These are phyloP conservation scores for Limosa lapponica DNA, from an alignment of 2,797 vertebrate species.

Conservation along the genomic window DNA sequence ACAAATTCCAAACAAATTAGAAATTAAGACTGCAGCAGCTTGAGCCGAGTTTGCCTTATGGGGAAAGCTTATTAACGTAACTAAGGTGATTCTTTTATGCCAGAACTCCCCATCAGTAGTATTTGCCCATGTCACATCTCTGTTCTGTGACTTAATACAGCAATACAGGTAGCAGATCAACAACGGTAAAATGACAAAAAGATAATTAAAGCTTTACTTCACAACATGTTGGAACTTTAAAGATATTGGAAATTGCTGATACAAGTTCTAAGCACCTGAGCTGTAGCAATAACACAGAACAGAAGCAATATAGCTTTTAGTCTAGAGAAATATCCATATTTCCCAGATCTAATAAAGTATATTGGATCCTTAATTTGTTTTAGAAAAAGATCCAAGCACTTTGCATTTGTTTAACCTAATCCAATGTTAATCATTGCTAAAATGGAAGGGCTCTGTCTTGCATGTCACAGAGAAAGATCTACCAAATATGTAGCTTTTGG, in stretches of 20 bases:
- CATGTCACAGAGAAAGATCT: not conserved
- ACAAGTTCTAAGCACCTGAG: not conserved
- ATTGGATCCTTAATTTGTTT: constrained; percentile 30
- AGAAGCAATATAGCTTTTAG: constrained; percentile 21
- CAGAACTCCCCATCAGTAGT: not conserved
- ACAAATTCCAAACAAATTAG: constrained; percentile 36
- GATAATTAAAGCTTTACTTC: constrained; percentile 30
- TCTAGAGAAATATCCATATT: constrained; percentile 18
- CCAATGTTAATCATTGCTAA: not conserved
- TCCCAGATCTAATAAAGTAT: constrained; percentile 37
- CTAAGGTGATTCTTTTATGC: not conserved
- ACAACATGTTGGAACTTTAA: constrained; percentile 24
- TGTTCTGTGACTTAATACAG: not conserved
- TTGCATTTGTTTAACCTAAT: constrained; percentile 42
- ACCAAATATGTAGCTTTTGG: not conserved
- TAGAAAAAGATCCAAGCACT: not conserved
- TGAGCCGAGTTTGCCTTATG: not conserved
- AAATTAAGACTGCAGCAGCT: constrained; percentile 36
- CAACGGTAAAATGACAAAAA: not conserved
- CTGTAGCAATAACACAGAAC: not conserved
- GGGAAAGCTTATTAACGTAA: constrained; percentile 32
- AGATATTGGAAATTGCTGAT: constrained; percentile 14
- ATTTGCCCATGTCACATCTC: not conserved
- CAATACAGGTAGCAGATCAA: not conserved
- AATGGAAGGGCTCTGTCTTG: not conserved